Evolutionary conservation across 1,140 invertebrate genomes (phyloP).

Genomic region (Prorops nasuta): DNA sequence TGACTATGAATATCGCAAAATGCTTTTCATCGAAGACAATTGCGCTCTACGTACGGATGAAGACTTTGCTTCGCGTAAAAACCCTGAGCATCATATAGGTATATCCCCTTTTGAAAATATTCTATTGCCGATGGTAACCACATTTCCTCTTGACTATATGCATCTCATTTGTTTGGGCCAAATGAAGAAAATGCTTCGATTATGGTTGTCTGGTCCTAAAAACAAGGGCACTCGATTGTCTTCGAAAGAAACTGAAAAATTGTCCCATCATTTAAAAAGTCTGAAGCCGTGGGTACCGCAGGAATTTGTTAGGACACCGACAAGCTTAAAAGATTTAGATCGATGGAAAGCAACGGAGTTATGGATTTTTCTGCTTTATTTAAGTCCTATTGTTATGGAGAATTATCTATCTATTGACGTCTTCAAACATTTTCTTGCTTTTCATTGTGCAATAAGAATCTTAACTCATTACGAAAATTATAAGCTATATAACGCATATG

Average conservation of each 20-base stretch:
- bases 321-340: slow-evolving; percentile 16
- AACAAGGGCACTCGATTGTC: not conserved
- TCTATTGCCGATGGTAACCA: slow-evolving; percentile 15
- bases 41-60: slow-evolving; percentile 1
- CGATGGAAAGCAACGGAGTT: slow-evolving; percentile 39
- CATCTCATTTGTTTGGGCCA: slow-evolving; percentile 28
- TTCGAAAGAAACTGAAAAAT: not conserved
- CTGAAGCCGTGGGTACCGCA: slow-evolving; percentile 10
- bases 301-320: slow-evolving; percentile 33
- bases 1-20: not conserved
- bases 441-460: slow-evolving; percentile 7
- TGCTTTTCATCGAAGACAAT: not conserved
- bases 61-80: not conserved
- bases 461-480: not conserved
- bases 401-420: not conserved
- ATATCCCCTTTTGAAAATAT: slow-evolving; percentile 8
- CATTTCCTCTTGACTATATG: slow-evolving; percentile 29
- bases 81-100: slow-evolving; percentile 3
- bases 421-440: slow-evolving; percentile 1
- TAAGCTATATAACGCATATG: slow-evolving; percentile 2
- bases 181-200: slow-evolving; percentile 22
- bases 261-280: not conserved
- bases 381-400: slow-evolving; percentile 24
- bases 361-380: slow-evolving; percentile 29
- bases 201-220: slow-evolving; percentile 18